Conservation (phyloP, 2,113 vertebrate species). For the Nothoprocta pentlandii region DNA sequence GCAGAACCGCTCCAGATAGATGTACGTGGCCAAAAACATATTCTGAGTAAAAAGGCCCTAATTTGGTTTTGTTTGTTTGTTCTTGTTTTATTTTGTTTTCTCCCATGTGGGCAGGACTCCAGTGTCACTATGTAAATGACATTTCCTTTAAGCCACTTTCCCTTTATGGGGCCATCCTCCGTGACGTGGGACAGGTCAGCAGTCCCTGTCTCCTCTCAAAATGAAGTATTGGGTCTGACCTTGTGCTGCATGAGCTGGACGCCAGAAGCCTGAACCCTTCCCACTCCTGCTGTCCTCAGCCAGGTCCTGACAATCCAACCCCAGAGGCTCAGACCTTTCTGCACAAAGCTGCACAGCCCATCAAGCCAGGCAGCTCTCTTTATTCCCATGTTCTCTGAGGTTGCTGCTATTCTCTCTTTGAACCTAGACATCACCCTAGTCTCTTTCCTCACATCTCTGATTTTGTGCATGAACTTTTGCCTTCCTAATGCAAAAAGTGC, state of each 20-base stretch:
- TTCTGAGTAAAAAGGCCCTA: not conserved
- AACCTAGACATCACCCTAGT: not conserved
- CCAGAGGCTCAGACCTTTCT: not conserved
- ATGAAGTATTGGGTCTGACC: not conserved
- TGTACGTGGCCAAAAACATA: not conserved
- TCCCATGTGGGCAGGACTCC: not conserved
- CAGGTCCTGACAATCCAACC: not conserved
- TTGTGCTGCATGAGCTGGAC: not conserved
- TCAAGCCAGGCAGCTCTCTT: not conserved
- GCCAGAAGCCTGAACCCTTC: not conserved
- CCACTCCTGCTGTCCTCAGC: not conserved
- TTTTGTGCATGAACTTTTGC: not conserved
- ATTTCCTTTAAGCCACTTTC: not conserved
- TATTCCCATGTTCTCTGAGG: not conserved
- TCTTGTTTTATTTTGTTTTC: not conserved
- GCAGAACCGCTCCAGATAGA: not conserved
- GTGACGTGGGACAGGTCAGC: fast-evolving
- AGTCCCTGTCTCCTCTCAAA: not conserved
- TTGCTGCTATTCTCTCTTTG: not conserved
- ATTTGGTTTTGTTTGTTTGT: not conserved
- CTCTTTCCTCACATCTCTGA: not conserved
- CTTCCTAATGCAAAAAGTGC: not conserved
- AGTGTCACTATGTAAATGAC: not conserved
- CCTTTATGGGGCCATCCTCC: not conserved
- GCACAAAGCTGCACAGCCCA: not conserved